Evolutionary conservation across 2,797 vertebrate genomes (phyloP).

Genomic region (Oreochromis grahami): DNA sequence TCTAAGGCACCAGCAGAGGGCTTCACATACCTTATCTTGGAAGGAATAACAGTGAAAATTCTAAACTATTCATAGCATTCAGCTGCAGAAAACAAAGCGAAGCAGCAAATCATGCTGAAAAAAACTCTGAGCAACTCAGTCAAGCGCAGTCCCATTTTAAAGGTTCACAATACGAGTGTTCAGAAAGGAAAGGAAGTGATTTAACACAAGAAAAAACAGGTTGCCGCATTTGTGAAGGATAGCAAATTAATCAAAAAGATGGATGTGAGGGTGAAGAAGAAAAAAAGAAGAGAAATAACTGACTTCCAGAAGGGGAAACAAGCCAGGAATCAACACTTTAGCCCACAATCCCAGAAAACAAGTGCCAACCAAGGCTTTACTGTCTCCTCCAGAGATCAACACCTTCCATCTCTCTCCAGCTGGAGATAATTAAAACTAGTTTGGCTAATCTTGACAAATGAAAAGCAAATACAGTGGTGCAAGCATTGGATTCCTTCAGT

Average conservation of each 20-base stretch:
- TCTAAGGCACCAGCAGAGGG: neutral
- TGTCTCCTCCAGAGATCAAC: neutral
- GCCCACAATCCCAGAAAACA: neutral
- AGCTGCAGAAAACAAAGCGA: neutral
- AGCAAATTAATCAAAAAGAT: slow-evolving; percentile 4
- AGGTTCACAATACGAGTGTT: neutral
- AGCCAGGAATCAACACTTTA: neutral
- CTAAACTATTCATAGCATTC: neutral
- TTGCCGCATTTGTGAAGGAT: neutral
- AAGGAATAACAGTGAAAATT: neutral
- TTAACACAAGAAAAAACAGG: neutral
- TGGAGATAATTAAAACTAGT: slow-evolving; percentile 10
- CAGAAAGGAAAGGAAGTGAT: neutral
- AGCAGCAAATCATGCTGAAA: neutral
- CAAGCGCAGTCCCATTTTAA: neutral
- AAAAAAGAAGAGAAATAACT: neutral
- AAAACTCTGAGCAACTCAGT: neutral
- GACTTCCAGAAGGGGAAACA: slow-evolving; percentile 7
- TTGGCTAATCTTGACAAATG: slow-evolving; percentile 16
- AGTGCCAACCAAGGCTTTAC: neutral
- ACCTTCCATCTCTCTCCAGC: slow-evolving; percentile 5
- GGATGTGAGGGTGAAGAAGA: neutral
- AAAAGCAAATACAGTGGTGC: slow-evolving; percentile 2
- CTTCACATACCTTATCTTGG: neutral
- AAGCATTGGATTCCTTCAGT: neutral